A percentile compares a stretch with the other conserved stretches of the same genome.
phyloP scores from a whole-genome alignment of 1,140 invertebrate species.

The Varroa destructor region DNA sequence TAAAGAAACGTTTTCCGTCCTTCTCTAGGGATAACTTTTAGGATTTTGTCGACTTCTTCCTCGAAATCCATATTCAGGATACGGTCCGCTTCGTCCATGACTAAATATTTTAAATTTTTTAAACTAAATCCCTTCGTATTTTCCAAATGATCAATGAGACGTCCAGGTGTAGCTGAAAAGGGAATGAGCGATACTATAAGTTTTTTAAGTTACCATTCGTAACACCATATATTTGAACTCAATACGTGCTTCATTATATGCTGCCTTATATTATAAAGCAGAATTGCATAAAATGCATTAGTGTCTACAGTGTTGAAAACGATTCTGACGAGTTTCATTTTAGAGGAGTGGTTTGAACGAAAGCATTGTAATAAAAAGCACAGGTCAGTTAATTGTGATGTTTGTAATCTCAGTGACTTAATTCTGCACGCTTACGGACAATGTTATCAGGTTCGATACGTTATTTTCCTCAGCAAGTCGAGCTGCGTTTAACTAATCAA shows the following conservation, averaged over 20 bases:
- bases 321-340: too few relatives aligned
- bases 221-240: conserved; percentile 25
- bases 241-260: neutral
- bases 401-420: too few relatives aligned
- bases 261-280: too few relatives aligned
- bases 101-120: conserved; percentile 70
- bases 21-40: conserved; percentile 76
- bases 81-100: conserved; percentile 90
- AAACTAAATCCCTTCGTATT: conserved; percentile 88
- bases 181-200: conserved; percentile 23
- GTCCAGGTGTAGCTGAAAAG: conserved; percentile 60
- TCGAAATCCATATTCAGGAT: conserved; percentile 95
- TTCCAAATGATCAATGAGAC: conserved; percentile 75
- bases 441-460: too few relatives aligned
- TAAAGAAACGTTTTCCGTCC: conserved; percentile 68
- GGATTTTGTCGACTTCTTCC: conserved; percentile 85
- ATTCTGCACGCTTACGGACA: too few relatives aligned
- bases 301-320: too few relatives aligned
- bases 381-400: too few relatives aligned
- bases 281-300: too few relatives aligned
- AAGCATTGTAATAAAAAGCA: too few relatives aligned
- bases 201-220: conserved; percentile 9
- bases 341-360: too few relatives aligned
- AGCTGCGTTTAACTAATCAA: too few relatives aligned
- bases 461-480: too few relatives aligned